These are phyloP conservation scores for Aphidius gifuensis DNA, from an alignment of 1,140 invertebrate genomes.

Conservation along the genomic window DNA sequence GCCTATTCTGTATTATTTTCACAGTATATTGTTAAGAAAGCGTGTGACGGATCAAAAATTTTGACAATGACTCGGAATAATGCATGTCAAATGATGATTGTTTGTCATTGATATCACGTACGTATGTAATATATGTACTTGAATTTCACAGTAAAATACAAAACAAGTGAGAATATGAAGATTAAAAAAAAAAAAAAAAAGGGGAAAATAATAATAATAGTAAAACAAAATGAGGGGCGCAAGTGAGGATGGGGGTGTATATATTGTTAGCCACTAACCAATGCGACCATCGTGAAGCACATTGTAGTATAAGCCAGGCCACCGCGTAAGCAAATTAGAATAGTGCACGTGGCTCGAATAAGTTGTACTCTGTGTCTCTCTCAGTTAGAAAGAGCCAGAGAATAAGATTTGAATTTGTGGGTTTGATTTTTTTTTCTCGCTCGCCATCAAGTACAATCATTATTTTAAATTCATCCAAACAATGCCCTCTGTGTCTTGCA, in stretches of 20 bases:
- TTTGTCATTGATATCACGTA: too few species aligned
- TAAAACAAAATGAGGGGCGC: slow-evolving; percentile 2
- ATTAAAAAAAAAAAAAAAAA: slow-evolving; percentile 10
- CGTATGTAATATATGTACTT: not conserved
- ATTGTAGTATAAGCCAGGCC: slow-evolving; percentile 34
- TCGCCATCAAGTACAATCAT: not conserved
- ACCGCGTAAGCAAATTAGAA: slow-evolving; percentile 48
- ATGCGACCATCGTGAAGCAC: slow-evolving; percentile 30
- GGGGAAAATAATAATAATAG: not conserved
- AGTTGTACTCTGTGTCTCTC: slow-evolving; percentile 28
- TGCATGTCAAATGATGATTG: not conserved
- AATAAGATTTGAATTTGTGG: slow-evolving; percentile 10
- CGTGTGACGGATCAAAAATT: too few species aligned
- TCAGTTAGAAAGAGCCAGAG: slow-evolving; percentile 28
- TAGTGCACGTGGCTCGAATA: slow-evolving; percentile 46
- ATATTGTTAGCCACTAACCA: slow-evolving; percentile 33
- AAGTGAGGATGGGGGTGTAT: slow-evolving; percentile 23
- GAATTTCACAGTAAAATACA: not conserved
- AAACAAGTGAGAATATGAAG: too few species aligned
- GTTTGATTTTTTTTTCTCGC: not conserved
- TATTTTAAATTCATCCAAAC: too few species aligned
- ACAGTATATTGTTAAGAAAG: too few species aligned
- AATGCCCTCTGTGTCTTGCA: too few species aligned
- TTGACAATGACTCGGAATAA: not conserved
- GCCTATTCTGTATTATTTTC: too few species aligned